Conservation (phyloP, 2,888 invertebrate species). For the Calliscelio sp. region DNA sequence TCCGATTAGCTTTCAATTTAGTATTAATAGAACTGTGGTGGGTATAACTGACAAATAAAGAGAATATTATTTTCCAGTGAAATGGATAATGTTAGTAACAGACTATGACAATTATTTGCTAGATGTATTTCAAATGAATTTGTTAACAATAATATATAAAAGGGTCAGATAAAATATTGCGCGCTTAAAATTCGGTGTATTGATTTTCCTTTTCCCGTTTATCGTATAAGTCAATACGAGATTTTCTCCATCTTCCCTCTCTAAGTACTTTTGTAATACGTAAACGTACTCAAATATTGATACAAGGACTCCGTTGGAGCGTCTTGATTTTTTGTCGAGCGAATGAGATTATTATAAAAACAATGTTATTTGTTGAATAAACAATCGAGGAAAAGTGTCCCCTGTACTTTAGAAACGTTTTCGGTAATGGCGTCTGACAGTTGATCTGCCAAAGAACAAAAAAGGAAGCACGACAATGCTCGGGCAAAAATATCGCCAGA, state of each 20-base stretch:
- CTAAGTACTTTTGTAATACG: slow-evolving; percentile 55
- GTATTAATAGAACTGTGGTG: no score
- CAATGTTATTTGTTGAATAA: slow-evolving; percentile 54
- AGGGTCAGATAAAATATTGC: neutral
- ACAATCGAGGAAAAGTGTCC: slow-evolving; percentile 25
- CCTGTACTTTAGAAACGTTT: slow-evolving; percentile 36
- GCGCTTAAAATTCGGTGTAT: slow-evolving; percentile 39
- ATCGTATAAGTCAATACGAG: slow-evolving; percentile 59
- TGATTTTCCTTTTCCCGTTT: slow-evolving; percentile 59
- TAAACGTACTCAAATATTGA: slow-evolving; percentile 66
- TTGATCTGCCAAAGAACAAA: slow-evolving; percentile 24
- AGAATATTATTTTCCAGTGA: no score
- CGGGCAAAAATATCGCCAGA: slow-evolving; percentile 5
- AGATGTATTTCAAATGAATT: no score
- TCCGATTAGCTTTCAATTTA: no score
- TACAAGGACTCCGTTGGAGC: slow-evolving; percentile 30
- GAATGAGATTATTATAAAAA: slow-evolving; percentile 58
- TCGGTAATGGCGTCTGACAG: slow-evolving; percentile 38
- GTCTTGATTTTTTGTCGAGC: slow-evolving; percentile 46
- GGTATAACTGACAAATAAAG: no score
- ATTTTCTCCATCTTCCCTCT: slow-evolving; percentile 50
- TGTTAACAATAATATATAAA: neutral
- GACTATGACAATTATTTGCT: no score
- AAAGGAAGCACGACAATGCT: neutral
- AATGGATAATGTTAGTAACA: no score